Evolutionary conservation across 2,113 vertebrate genomes (phyloP).

Genomic region (Sturnira hondurensis): DNA sequence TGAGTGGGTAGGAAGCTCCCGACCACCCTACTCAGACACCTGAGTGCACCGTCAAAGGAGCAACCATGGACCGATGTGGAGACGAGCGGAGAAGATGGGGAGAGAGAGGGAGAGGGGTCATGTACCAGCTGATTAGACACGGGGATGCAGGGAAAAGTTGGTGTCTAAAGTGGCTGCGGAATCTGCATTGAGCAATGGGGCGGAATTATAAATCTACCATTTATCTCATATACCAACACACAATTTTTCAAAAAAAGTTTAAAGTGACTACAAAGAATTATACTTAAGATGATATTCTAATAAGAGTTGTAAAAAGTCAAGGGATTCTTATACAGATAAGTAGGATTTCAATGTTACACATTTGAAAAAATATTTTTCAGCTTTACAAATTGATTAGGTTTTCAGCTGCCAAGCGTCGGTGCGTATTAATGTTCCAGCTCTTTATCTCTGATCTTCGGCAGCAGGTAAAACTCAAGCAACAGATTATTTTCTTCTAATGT

Average conservation of each 20-base stretch:
- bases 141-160: neutral
- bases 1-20: neutral
- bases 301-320: neutral
- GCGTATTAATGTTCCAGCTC: neutral
- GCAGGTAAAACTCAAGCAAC: neutral
- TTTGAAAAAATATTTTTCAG: neutral
- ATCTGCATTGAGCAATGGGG: neutral
- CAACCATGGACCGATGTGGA: neutral
- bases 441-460: neutral
- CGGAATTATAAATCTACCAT: neutral
- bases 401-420: neutral
- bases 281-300: neutral
- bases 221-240: neutral
- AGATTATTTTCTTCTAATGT: neutral
- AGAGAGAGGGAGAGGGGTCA: neutral
- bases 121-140: neutral
- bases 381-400: neutral
- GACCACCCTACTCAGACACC: neutral
- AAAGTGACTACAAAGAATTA: neutral
- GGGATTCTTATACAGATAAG: neutral
- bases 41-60: neutral
- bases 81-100: neutral
- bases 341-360: neutral
- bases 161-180: neutral
- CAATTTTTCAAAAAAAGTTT: neutral